Percentiles rank a stretch among this genome's conserved stretches.
These are phyloP conservation scores for Chlorocebus sabaeus DNA, from an alignment of 2,113 vertebrate genomes.

Conservation along the genomic window DNA sequence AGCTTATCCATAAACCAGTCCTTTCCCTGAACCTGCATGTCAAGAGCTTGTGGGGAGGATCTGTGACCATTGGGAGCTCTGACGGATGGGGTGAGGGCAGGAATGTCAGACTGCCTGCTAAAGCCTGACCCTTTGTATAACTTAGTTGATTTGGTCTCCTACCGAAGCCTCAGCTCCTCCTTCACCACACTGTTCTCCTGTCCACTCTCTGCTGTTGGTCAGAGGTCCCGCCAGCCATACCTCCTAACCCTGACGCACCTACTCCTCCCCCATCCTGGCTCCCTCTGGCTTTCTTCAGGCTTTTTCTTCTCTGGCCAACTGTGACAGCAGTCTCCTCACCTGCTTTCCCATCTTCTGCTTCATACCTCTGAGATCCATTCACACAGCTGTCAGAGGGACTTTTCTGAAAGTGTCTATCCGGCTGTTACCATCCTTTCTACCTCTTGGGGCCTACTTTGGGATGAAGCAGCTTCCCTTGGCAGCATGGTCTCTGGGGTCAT, in stretches of 20 bases:
- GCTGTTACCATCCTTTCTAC: background rate
- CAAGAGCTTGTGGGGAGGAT: background rate
- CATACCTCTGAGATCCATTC: background rate
- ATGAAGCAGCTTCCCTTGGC: background rate
- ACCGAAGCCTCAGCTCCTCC: background rate
- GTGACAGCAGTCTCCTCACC: too few relatives aligned
- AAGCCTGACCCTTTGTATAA: background rate
- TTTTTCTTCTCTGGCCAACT: background rate
- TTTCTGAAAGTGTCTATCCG: background rate
- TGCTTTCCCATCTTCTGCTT: background rate
- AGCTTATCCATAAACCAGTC: background rate
- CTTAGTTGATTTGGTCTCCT: background rate
- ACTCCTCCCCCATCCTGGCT: too few relatives aligned
- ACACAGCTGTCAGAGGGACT: too few relatives aligned
- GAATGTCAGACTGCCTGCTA: too few relatives aligned
- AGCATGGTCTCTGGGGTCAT: too few relatives aligned
- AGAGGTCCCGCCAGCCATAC: background rate
- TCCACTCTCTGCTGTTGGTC: rapidly evolving
- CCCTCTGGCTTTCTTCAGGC: background rate
- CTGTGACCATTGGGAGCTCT: background rate
- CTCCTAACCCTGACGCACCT: background rate
- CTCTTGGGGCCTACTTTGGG: background rate
- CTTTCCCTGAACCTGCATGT: background rate
- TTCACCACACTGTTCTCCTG: background rate
- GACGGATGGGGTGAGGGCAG: rapidly evolving